Conservation (phyloP, 2,797 vertebrate genomes). For the Centroberyx gerrardi region DNA sequence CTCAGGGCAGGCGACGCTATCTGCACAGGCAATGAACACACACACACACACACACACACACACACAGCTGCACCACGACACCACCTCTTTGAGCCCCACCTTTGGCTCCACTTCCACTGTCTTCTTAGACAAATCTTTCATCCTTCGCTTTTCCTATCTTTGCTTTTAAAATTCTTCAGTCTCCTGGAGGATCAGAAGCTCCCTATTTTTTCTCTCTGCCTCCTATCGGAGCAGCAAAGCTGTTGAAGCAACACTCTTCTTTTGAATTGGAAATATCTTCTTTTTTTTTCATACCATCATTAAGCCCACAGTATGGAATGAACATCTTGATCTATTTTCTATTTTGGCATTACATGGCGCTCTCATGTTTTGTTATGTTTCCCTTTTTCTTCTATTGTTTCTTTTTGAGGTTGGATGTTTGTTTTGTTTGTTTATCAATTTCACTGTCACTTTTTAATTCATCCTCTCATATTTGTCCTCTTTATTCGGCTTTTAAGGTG, state of each 20-base stretch:
- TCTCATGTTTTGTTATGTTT: not conserved
- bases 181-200: constrained; percentile 45
- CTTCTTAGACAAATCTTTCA: constrained; percentile 44
- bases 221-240: constrained; percentile 31
- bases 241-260: constrained; percentile 27
- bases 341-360: constrained; percentile 35
- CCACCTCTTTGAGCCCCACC: constrained; percentile 38
- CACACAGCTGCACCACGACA: constrained; percentile 41
- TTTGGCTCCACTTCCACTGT: constrained; percentile 32
- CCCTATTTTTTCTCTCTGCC: constrained; percentile 22
- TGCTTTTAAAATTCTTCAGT: constrained; percentile 40
- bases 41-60: not conserved
- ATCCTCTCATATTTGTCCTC: not conserved
- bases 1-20: constrained; percentile 12
- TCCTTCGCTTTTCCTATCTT: constrained; percentile 31
- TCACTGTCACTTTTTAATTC: constrained; percentile 21
- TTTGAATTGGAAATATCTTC: constrained; percentile 38
- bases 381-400: constrained; percentile 10
- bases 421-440: constrained; percentile 32
- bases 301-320: constrained; percentile 38
- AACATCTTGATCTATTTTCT: constrained; percentile 38
- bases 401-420: constrained; percentile 14
- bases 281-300: constrained; percentile 39
- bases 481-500: constrained; percentile 33
- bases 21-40: constrained; percentile 6